phyloP scores from a whole-genome alignment of 2,113 vertebrate genomes.

The Vanacampus margaritifer region DNA sequence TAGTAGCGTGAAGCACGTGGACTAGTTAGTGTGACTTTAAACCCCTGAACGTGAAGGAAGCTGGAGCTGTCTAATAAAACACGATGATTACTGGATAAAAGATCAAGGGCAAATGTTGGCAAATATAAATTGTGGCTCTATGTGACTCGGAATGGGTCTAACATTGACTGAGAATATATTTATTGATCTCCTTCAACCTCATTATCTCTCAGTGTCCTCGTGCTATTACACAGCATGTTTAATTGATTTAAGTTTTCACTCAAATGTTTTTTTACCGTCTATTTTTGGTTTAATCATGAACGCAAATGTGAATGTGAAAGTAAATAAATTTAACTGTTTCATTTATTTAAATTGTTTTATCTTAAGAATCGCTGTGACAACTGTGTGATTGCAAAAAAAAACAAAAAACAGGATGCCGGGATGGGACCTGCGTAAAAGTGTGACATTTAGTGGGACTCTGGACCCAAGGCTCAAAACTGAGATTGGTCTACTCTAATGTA shows the following conservation, averaged over 20 bases:
- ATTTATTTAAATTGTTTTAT: too few species aligned
- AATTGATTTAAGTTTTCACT: not conserved
- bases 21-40: conserved; percentile 18
- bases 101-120: conserved; percentile 17
- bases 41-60: conserved; percentile 30
- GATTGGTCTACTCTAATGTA: too few species aligned
- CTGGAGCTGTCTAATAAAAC: conserved; percentile 37
- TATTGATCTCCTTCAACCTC: not conserved
- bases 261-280: not conserved
- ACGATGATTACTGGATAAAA: conserved; percentile 36
- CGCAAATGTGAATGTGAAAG: too few species aligned
- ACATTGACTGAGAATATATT: conserved; percentile 24
- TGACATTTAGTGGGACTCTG: too few species aligned
- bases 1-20: conserved; percentile 27
- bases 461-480: too few species aligned
- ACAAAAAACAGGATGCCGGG: too few species aligned
- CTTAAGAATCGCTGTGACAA: too few species aligned
- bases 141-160: conserved; percentile 21
- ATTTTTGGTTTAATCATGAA: not conserved
- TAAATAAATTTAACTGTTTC: too few species aligned
- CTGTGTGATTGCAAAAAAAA: too few species aligned
- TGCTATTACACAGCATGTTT: not conserved
- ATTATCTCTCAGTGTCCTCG: not conserved
- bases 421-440: too few species aligned
- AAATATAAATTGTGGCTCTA: conserved; percentile 31